Evolutionary conservation across 2,888 invertebrate species (phyloP).

Genomic region (Minunthozetes semirufus): DNA sequence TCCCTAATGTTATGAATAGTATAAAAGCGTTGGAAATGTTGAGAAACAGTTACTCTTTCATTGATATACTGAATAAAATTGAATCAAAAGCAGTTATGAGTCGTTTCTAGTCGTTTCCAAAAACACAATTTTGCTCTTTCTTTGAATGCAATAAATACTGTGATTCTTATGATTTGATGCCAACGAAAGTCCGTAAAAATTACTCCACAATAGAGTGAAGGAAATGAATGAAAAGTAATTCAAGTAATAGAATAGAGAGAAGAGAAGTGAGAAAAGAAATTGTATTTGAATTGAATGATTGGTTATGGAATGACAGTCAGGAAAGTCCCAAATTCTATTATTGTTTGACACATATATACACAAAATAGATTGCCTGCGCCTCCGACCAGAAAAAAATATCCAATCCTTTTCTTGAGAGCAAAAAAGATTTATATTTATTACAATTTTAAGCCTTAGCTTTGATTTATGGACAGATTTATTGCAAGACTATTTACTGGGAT

Average conservation of each 20-base stretch:
- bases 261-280: neutral
- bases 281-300: constrained; percentile 18
- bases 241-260: neutral
- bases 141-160: neutral
- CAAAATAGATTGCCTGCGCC: constrained; percentile 17
- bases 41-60: no score
- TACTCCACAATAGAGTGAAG: neutral
- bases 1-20: no score
- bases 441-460: constrained; percentile 14
- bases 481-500: neutral
- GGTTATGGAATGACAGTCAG: neutral
- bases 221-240: constrained; percentile 2
- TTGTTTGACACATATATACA: constrained; percentile 11
- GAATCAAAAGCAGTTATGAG: no score
- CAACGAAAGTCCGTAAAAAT: neutral
- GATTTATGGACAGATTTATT: constrained; percentile 30
- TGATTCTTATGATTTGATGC: neutral
- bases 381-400: neutral
- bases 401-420: neutral
- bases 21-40: no score
- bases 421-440: constrained; percentile 31
- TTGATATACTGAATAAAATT: no score
- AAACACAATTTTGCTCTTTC: no score
- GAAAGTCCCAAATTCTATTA: neutral
- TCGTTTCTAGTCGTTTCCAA: no score